A percentile compares a stretch with the other conserved stretches of the same genome.
phyloP scores from a whole-genome alignment of 2,797 vertebrate species.

The Sandelia bainsii region DNA sequence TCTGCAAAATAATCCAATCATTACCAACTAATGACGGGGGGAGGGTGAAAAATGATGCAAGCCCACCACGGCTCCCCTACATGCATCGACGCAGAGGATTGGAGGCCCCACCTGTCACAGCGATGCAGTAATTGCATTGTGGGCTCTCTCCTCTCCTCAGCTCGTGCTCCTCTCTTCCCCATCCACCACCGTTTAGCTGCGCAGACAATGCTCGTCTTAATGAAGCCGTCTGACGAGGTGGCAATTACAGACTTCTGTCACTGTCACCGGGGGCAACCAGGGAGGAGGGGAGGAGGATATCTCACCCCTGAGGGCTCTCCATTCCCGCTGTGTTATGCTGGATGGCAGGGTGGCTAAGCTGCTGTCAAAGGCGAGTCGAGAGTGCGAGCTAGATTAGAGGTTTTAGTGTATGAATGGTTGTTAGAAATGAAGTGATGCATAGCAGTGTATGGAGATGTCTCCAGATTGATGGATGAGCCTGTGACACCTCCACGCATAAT shows the following conservation, averaged over 20 bases:
- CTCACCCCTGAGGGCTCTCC: conserved; percentile 72
- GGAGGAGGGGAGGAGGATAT: conserved; percentile 58
- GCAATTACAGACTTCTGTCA: conserved; percentile 89
- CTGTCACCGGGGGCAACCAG: conserved; percentile 81
- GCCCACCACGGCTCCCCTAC: conserved; percentile 88
- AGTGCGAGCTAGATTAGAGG: conserved; percentile 75
- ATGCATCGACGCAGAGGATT: conserved; percentile 87
- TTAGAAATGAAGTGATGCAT: conserved; percentile 66
- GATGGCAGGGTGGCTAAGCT: conserved; percentile 77
- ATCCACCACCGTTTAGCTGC: conserved; percentile 85
- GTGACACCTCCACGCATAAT: conserved; percentile 49
- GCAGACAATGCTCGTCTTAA: conserved; percentile 89
- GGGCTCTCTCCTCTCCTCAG: conserved; percentile 86
- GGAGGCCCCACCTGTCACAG: conserved; percentile 89
- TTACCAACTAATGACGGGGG: conserved; percentile 98
- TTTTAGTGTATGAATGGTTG: conserved; percentile 63
- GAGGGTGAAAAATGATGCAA: conserved; percentile 95
- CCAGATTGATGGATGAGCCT: conserved; percentile 63
- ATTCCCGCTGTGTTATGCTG: conserved; percentile 75
- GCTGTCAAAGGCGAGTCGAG: conserved; percentile 77
- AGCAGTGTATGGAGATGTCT: conserved; percentile 60
- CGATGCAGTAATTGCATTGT: conserved; percentile 89
- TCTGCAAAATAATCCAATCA: conserved; percentile 99
- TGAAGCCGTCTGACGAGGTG: conserved; percentile 90
- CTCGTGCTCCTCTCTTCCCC: conserved; percentile 75